A percentile compares a stretch with the other conserved stretches of the same genome.
Conservation (phyloP, 1,140 invertebrate genomes). For the Camponotus vicinus region DNA sequence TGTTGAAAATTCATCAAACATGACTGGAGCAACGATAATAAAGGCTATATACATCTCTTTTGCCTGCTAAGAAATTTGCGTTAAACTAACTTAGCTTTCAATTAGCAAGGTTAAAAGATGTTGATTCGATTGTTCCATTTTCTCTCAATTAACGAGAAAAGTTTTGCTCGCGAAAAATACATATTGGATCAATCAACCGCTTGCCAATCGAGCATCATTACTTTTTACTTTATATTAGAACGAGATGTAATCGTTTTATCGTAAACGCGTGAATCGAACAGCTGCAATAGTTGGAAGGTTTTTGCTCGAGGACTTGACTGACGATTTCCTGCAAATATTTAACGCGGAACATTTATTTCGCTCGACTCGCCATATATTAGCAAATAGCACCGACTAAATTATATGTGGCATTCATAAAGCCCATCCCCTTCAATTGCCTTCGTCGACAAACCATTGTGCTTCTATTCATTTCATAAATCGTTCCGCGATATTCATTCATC, state of each 20-base stretch:
- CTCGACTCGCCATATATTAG: slow-evolving; percentile 8
- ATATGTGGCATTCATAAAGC: slow-evolving; percentile 25
- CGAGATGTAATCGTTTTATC: slow-evolving; percentile 35
- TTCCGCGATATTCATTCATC: slow-evolving; percentile 42
- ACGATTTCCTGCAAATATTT: slow-evolving; percentile 23
- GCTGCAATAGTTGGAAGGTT: neutral
- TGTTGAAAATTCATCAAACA: too few species aligned
- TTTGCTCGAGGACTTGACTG: neutral
- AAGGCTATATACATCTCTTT: too few species aligned
- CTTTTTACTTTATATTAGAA: neutral
- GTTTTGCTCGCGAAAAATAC: neutral
- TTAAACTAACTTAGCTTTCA: neutral
- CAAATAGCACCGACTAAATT: slow-evolving; percentile 31
- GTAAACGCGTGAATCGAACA: slow-evolving; percentile 14
- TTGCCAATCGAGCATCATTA: slow-evolving; percentile 1
- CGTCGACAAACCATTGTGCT: slow-evolving; percentile 17
- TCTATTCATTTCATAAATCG: slow-evolving; percentile 26
- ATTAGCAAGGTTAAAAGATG: slow-evolving; percentile 19
- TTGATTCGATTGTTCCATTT: neutral
- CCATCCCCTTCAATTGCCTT: slow-evolving; percentile 1
- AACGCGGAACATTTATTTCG: slow-evolving; percentile 8
- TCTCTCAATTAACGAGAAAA: slow-evolving; percentile 21
- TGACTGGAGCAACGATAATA: too few species aligned
- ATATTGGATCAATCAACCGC: neutral
- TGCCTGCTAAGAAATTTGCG: neutral